A percentile compares a stretch with the other conserved stretches of the same genome.
Evolutionary conservation across 1,140 invertebrate species (phyloP).

Genomic region (Plodia interpunctella): DNA sequence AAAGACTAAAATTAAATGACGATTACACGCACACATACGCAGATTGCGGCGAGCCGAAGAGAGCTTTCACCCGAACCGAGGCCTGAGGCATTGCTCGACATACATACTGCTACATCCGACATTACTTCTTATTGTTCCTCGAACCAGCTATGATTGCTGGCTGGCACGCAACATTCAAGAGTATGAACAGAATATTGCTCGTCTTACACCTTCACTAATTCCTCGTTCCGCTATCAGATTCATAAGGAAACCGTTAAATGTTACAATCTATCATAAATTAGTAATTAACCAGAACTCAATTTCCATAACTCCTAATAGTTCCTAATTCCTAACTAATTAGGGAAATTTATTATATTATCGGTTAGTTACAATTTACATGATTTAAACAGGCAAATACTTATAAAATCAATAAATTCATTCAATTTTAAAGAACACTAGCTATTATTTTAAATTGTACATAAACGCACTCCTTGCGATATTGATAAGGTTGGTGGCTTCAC

Average conservation of each 20-base stretch:
- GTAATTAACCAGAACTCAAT: no score
- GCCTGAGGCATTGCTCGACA: conserved; percentile 41
- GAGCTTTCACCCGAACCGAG: conserved; percentile 47
- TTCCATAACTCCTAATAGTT: no score
- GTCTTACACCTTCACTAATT: neutral
- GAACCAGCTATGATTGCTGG: conserved; percentile 33
- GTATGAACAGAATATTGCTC: conserved; percentile 2
- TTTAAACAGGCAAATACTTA: neutral
- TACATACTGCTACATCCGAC: conserved; percentile 38
- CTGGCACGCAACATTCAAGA: conserved; percentile 43
- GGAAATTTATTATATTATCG: no score
- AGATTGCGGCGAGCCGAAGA: conserved; percentile 27
- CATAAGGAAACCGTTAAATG: neutral
- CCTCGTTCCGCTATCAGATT: neutral
- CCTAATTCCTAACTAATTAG: no score
- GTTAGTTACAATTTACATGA: no score
- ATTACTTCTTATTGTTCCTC: conserved; percentile 35
- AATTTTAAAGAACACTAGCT: no score
- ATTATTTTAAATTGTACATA: neutral
- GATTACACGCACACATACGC: conserved; percentile 47
- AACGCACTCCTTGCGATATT: neutral
- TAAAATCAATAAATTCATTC: neutral
- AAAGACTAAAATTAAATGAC: conserved; percentile 62
- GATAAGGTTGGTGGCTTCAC: conserved; percentile 26
- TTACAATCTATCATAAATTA: no score